phyloP scores from a whole-genome alignment of 2,113 vertebrate genomes.

The Leptobrachium ailaonicum region DNA sequence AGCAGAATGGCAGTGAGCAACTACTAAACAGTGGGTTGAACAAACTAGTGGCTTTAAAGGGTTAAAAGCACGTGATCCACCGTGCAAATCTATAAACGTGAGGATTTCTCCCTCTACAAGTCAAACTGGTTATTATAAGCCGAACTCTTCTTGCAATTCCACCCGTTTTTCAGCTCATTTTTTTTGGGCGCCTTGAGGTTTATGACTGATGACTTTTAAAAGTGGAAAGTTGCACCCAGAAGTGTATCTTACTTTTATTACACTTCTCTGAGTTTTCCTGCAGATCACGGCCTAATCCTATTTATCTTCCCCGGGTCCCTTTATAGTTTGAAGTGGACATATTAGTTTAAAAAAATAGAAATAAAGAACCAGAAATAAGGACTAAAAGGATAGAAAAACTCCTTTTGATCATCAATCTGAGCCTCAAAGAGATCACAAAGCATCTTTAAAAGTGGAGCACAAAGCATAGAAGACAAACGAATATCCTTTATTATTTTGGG shows the following conservation, averaged over 20 bases:
- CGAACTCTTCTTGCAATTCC: slow-evolving; percentile 60
- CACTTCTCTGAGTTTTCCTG: slow-evolving; percentile 34
- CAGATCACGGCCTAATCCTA: background rate
- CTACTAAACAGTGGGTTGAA: no score
- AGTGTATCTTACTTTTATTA: slow-evolving; percentile 44
- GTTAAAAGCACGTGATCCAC: background rate
- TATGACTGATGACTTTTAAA: slow-evolving; percentile 65
- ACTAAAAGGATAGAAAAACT: no score
- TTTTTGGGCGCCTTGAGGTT: slow-evolving; percentile 32
- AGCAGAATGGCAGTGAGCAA: no score
- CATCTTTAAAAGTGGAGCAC: background rate
- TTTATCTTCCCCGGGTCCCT: background rate
- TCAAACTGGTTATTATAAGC: no score
- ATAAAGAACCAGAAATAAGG: no score
- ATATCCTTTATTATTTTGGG: background rate
- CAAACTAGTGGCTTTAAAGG: background rate
- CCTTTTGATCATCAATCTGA: background rate
- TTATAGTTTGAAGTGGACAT: background rate
- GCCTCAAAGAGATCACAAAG: background rate
- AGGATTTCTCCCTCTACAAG: background rate
- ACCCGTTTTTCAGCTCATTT: slow-evolving; percentile 62
- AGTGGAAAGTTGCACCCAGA: slow-evolving; percentile 61
- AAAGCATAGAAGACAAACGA: background rate
- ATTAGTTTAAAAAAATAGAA: background rate
- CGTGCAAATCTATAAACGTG: no score